These are phyloP conservation scores for Synergus japonicus DNA, from an alignment of 2,888 invertebrate genomes.

Conservation along the genomic window DNA sequence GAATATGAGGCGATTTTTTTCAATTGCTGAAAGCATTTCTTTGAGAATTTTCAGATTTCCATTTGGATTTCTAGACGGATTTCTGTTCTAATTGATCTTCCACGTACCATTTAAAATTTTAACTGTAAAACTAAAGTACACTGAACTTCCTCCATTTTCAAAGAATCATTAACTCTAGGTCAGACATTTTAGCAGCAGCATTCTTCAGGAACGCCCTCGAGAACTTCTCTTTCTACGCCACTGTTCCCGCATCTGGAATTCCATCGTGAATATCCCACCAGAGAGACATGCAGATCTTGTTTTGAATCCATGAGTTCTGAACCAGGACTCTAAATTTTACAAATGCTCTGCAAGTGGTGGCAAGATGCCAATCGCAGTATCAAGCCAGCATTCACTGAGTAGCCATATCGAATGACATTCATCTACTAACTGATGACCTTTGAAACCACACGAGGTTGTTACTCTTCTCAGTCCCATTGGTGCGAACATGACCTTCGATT, in stretches of 20 bases:
- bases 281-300: constrained; percentile 3
- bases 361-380: constrained; percentile 52
- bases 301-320: constrained; percentile 10
- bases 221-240: constrained; percentile 18
- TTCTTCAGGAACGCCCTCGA: background rate
- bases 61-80: no score
- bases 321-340: constrained; percentile 18
- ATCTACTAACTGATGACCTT: constrained; percentile 45
- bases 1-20: background rate
- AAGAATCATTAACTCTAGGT: background rate
- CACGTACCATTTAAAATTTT: no score
- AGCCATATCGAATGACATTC: constrained; percentile 55
- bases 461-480: constrained; percentile 11
- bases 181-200: background rate
- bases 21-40: no score
- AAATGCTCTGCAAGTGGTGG: constrained; percentile 46
- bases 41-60: no score
- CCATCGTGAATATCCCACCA: constrained; percentile 20
- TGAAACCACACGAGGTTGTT: constrained; percentile 29
- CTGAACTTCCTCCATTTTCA: background rate
- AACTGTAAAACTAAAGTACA: background rate
- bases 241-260: constrained; percentile 41
- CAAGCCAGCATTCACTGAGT: constrained; percentile 48
- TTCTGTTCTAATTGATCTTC: no score
- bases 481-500: constrained; percentile 20